Evolutionary conservation across 2,113 vertebrate species (phyloP).

Genomic region (Ailurus styani): DNA sequence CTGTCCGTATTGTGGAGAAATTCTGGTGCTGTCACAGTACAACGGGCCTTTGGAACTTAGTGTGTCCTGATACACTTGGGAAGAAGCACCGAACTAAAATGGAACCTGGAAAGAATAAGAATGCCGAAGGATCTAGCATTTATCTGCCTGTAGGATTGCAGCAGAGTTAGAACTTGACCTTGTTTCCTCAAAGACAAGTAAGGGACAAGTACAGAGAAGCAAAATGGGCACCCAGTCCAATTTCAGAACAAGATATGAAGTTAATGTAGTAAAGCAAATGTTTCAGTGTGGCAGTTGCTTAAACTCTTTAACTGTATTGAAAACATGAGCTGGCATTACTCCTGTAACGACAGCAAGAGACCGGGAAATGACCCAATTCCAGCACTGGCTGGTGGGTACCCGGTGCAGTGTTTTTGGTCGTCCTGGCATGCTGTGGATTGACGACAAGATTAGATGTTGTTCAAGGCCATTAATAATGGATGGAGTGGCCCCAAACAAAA

Average conservation of each 20-base stretch:
- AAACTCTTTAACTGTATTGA: not conserved
- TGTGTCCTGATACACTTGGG: not conserved
- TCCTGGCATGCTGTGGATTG: not conserved
- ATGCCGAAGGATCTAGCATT: not conserved
- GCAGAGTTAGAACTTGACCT: not conserved
- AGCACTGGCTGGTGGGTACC: not conserved
- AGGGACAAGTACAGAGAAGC: not conserved
- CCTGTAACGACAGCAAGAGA: not conserved
- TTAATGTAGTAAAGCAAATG: slow-evolving; percentile 39
- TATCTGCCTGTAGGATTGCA: not conserved
- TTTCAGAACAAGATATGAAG: slow-evolving; percentile 6
- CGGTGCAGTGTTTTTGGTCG: not conserved
- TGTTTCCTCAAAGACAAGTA: slow-evolving; percentile 40
- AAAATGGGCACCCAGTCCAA: not conserved
- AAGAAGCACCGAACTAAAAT: not conserved
- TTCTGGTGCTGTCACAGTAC: not conserved
- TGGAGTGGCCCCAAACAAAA: not conserved
- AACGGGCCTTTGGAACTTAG: not conserved
- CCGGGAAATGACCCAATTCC: not conserved
- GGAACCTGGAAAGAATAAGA: not conserved
- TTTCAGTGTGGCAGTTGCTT: not conserved
- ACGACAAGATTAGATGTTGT: not conserved
- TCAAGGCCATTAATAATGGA: not conserved
- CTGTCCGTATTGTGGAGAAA: not conserved
- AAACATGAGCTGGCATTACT: not conserved